Base-by-base conservation (phyloP, 2,888 invertebrate species). In the Anorthoa munda region DNA sequence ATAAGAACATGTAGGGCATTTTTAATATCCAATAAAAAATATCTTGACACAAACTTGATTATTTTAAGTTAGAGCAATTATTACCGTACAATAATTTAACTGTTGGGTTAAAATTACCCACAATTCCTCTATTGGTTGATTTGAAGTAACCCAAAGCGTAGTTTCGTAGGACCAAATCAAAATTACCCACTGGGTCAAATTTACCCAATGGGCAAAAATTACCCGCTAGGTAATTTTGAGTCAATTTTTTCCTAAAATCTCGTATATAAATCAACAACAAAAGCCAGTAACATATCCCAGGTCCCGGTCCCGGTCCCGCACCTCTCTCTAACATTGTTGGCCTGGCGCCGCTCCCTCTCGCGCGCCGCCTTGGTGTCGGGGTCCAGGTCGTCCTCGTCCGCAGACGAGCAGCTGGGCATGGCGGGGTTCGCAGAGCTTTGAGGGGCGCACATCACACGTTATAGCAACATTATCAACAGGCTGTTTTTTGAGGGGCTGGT, bases 311-410 rank as follows among this genome's bases (percentile, higher is more conserved):
- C 0, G 2, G 5, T 1, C 0, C 79, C 88, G 96, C 97, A 99
- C 99, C 99, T 98, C 97, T 99, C 99, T 91, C 99, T 97, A 88
- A 99, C 99, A 97, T 99, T 99, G 97, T 99, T 99, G 92, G 99
- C 99, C 96, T 99, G 99, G 87, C 99, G 97, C 90, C 99, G 97
- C 97, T 99, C 98, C 96, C 98, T 98, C 97, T 99, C 99, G 94
- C 99, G 97, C 96, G 99, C 98, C 90, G 98, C 98, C 97, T 99
- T 99, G 92, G 98, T 98, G 97, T 98, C 98, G 66, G 99, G 98
- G 93, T 98, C 98, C 50, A 93, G 90, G 94, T 97, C 98, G 93
- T 98, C 98, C 93, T 98, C 98, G 92, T 98, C 98, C 77, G 98
- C 98, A 90, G 98, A 98, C 93, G 98, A 98, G 94, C 98, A 98